A percentile compares a stretch with the other conserved stretches of the same genome.
Evolutionary conservation across 2,888 invertebrate species (phyloP).

Genomic region (Volucella bombylans): DNA sequence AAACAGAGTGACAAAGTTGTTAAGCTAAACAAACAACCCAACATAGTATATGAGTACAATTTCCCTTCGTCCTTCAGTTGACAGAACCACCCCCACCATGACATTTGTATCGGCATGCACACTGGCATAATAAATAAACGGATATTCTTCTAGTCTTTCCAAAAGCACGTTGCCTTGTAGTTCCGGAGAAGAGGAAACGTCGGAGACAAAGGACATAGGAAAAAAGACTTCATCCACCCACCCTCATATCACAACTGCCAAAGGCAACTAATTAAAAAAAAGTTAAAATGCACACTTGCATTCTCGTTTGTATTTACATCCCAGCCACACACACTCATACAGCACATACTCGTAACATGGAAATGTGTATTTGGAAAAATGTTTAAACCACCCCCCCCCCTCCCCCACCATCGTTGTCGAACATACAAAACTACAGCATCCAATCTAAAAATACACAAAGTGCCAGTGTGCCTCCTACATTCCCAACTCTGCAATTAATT

Average conservation of each 20-base stretch:
- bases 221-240: neutral
- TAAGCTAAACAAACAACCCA: slow-evolving; percentile 32
- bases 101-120: slow-evolving; percentile 36
- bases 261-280: slow-evolving; percentile 53
- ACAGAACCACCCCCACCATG: neutral
- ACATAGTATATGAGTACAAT: neutral
- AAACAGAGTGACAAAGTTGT: slow-evolving; percentile 39
- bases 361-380: neutral
- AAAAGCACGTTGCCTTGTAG: neutral
- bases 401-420: neutral
- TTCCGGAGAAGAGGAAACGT: too few species aligned
- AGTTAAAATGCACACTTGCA: slow-evolving; percentile 45
- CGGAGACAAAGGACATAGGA: too few species aligned
- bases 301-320: neutral
- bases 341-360: neutral
- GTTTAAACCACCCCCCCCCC: neutral
- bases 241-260: neutral
- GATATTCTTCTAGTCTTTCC: slow-evolving; percentile 37
- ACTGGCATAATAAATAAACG: slow-evolving; percentile 48
- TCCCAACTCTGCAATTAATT: slow-evolving; percentile 33
- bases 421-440: neutral
- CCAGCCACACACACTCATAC: neutral
- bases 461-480: slow-evolving; percentile 14
- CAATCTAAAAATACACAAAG: neutral
- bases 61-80: neutral